Evolutionary conservation across 2,888 invertebrate species (phyloP).

Genomic region (Onthophagus sagittarius): DNA sequence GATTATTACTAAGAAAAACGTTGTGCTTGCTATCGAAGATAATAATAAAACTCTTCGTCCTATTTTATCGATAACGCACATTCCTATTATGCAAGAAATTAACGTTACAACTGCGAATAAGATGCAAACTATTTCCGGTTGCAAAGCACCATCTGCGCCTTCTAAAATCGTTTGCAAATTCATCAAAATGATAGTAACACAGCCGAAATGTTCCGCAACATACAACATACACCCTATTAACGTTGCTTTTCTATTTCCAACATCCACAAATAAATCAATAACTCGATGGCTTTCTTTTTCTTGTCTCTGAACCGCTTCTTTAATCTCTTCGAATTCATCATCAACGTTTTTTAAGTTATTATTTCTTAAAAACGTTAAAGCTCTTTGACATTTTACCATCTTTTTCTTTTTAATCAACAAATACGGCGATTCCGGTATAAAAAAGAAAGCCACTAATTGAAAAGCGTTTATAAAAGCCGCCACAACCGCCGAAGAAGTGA

Average conservation of each 20-base stretch:
- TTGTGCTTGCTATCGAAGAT: background rate
- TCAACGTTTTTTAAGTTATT: conserved; percentile 6
- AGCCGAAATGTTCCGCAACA: conserved; percentile 4
- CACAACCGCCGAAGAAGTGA: conserved; percentile 22
- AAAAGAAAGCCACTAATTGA: conserved; percentile 19
- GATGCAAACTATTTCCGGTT: background rate
- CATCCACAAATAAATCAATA: conserved; percentile 14
- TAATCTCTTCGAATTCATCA: conserved; percentile 21
- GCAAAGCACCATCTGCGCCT: background rate
- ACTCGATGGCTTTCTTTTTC: conserved; percentile 17
- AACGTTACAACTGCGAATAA: conserved; percentile 2
- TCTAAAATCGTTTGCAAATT: background rate
- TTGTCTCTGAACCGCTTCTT: conserved; percentile 21
- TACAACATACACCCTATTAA: conserved; percentile 4
- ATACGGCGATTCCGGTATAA: conserved; percentile 26
- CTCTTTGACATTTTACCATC: conserved; percentile 14
- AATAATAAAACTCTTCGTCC: background rate
- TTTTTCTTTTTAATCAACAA: conserved; percentile 17
- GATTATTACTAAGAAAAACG: background rate
- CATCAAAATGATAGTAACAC: conserved; percentile 8
- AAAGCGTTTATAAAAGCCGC: conserved; percentile 18
- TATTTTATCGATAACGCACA: conserved; percentile 1
- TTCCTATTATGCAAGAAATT: conserved; percentile 4
- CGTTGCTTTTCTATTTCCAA: conserved; percentile 6
- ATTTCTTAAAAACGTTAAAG: conserved; percentile 13